Percentiles rank a stretch among this genome's conserved stretches.
Evolutionary conservation across 2,888 invertebrate genomes (phyloP).

Genomic region (Tiliacea aurago): DNA sequence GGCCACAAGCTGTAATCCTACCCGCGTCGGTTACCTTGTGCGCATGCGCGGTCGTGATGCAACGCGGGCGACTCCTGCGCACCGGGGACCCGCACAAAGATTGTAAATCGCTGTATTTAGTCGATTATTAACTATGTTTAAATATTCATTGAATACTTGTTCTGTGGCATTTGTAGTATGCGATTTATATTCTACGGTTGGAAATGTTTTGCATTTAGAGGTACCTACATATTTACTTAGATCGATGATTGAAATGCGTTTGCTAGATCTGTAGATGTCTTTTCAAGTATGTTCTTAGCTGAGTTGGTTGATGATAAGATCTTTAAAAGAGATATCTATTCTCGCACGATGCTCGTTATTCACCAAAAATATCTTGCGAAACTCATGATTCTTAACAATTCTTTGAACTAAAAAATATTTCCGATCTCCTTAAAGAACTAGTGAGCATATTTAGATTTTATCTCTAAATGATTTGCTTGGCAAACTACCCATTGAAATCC

Average conservation of each 20-base stretch:
- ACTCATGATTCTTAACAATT: neutral
- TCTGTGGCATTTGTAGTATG: constrained; percentile 41
- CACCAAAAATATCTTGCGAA: neutral
- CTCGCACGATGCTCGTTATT: neutral
- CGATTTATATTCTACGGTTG: constrained; percentile 24
- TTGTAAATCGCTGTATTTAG: constrained; percentile 28
- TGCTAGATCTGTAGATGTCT: neutral
- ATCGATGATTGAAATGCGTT: constrained; percentile 1
- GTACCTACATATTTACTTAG: neutral
- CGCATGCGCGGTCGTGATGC: constrained; percentile 63
- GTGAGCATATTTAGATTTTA: constrained; percentile 38
- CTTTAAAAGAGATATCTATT: neutral
- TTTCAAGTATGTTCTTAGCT: neutral
- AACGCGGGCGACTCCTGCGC: constrained; percentile 55
- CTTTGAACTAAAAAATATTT: neutral
- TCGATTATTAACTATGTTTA: constrained; percentile 37
- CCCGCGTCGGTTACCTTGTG: constrained; percentile 62
- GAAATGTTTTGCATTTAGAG: constrained; percentile 21
- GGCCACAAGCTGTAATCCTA: constrained; percentile 64
- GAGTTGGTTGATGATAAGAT: neutral
- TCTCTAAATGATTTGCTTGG: constrained; percentile 54
- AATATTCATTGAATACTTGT: constrained; percentile 52
- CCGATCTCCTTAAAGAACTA: neutral
- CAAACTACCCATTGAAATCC: constrained; percentile 48
- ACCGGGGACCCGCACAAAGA: constrained; percentile 25